A percentile compares a stretch with the other conserved stretches of the same genome.
These are phyloP conservation scores for Petrolisthes manimaculis DNA, from an alignment of 2,888 invertebrate species.

Conservation along the genomic window DNA sequence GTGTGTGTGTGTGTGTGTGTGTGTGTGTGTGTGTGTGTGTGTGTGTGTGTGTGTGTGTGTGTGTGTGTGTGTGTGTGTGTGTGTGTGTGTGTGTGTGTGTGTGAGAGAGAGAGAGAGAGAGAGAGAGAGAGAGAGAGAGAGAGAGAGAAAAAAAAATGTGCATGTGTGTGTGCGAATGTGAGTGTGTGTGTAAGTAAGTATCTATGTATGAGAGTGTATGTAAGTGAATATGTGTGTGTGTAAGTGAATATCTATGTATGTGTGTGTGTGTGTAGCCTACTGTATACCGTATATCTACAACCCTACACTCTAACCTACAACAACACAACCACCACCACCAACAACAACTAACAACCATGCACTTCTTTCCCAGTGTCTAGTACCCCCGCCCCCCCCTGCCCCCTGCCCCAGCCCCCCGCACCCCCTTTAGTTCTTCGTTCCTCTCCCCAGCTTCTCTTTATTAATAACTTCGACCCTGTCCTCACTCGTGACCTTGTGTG, in stretches of 20 bases:
- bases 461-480: not conserved
- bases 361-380: too few relatives aligned
- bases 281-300: too few relatives aligned
- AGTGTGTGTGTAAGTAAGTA: too few relatives aligned
- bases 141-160: not conserved
- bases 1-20: not conserved
- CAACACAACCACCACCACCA: not conserved
- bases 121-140: not conserved
- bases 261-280: conserved; percentile 5
- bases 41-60: conserved; percentile 8
- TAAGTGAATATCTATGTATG: too few relatives aligned
- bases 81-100: conserved; percentile 19
- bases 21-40: not conserved
- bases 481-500: not conserved
- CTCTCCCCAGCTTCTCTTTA: too few relatives aligned
- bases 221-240: conserved; percentile 12
- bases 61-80: conserved; percentile 20
- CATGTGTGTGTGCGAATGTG: too few relatives aligned
- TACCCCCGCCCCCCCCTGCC: too few relatives aligned
- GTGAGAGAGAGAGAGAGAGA: not conserved
- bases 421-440: too few relatives aligned
- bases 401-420: too few relatives aligned
- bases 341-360: too few relatives aligned
- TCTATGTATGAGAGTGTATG: not conserved
- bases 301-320: not conserved